These are phyloP conservation scores for Caenorhabditis sp. DNA, from an alignment of 2,888 invertebrate species.

Conservation along the genomic window DNA sequence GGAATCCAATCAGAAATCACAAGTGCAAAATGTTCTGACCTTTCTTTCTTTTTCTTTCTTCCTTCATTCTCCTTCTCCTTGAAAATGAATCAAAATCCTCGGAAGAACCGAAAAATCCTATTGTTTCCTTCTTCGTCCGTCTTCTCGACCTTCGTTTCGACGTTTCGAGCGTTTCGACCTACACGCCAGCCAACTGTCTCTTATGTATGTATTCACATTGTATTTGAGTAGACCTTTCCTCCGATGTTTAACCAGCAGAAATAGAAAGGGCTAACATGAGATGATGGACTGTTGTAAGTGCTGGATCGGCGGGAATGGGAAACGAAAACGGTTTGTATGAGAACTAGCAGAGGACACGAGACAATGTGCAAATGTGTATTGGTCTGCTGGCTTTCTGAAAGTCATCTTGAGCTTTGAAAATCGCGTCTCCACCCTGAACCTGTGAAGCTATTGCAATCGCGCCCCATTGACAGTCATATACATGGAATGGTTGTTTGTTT, in stretches of 20 bases:
- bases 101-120: conserved; percentile 42
- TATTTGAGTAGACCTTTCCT: conserved; percentile 49
- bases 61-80: neutral
- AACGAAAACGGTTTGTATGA: conserved; percentile 32
- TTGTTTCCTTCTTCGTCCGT: conserved; percentile 47
- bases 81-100: too few species aligned
- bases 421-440: too few species aligned
- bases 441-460: too few species aligned
- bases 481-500: too few species aligned
- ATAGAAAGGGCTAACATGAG: conserved; percentile 57
- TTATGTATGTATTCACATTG: conserved; percentile 51
- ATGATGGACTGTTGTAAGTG: conserved; percentile 54
- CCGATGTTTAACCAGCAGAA: conserved; percentile 60
- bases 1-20: conserved; percentile 38
- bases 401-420: too few species aligned
- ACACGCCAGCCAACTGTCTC: too few species aligned
- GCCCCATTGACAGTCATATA: too few species aligned
- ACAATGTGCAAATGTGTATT: conserved; percentile 25
- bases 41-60: neutral
- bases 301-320: conserved; percentile 28
- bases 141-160: conserved; percentile 28
- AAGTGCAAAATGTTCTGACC: conserved; percentile 19
- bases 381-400: too few species aligned
- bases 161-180: too few species aligned
- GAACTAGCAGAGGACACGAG: neutral